These are phyloP conservation scores for Bembecia ichneumoniformis DNA, from an alignment of 2,888 invertebrate genomes.

Conservation along the genomic window DNA sequence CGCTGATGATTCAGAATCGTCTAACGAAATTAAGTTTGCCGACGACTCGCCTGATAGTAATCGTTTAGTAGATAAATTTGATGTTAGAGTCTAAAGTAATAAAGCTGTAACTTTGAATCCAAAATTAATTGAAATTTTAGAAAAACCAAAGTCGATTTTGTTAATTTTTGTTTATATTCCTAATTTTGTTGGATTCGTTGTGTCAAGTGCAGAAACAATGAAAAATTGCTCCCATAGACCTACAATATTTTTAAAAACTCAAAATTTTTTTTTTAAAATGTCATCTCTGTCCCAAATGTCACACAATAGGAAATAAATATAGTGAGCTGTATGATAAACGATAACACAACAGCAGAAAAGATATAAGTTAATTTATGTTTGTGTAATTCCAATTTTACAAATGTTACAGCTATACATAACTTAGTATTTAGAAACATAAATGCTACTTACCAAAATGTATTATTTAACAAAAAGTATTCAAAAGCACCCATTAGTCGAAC, in stretches of 20 bases:
- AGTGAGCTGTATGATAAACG: too few relatives aligned
- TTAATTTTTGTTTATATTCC: not conserved
- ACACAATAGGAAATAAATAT: not conserved
- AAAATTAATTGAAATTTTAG: not conserved
- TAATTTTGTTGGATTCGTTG: not conserved
- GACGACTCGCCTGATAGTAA: conserved; percentile 66
- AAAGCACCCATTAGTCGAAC: too few relatives aligned
- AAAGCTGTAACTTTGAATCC: conserved; percentile 1
- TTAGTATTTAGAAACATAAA: too few relatives aligned
- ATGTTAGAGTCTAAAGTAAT: conserved; percentile 39
- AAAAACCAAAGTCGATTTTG: not conserved
- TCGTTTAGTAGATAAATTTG: conserved; percentile 49
- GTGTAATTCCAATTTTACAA: too few relatives aligned
- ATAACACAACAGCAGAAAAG: too few relatives aligned
- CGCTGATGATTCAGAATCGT: conserved; percentile 78
- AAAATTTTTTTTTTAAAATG: not conserved
- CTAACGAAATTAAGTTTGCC: conserved; percentile 59
- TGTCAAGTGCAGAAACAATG: not conserved
- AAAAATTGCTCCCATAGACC: not conserved
- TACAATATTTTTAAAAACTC: not conserved
- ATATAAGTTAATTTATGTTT: too few relatives aligned
- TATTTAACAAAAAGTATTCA: too few relatives aligned
- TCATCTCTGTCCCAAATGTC: not conserved
- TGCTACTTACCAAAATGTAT: too few relatives aligned
- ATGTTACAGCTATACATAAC: too few relatives aligned